These are phyloP conservation scores for Zaprionus gabonicus DNA, from an alignment of 1,140 invertebrate genomes.

Conservation along the genomic window DNA sequence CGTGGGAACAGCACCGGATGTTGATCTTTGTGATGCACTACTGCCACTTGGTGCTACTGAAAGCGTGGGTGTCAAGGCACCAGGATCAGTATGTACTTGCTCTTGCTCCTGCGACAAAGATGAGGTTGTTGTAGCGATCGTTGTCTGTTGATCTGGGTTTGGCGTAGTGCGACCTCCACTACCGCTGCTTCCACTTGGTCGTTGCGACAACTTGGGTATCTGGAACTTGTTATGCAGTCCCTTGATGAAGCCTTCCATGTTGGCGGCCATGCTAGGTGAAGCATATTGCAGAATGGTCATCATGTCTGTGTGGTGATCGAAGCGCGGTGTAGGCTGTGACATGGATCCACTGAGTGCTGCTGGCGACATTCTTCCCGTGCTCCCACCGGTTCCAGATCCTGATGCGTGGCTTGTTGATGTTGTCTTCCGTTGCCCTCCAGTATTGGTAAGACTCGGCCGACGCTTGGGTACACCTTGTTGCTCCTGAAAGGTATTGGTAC, in stretches of 20 bases:
- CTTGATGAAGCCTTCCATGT: constrained; percentile 90
- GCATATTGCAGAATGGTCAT: constrained; percentile 82
- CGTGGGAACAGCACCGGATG: background rate
- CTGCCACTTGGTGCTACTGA: constrained; percentile 15
- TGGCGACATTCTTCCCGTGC: constrained; percentile 53
- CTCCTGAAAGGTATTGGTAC: constrained; percentile 70
- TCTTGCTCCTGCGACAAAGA: constrained; percentile 19
- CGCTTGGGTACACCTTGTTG: constrained; percentile 51
- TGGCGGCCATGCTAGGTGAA: constrained; percentile 81
- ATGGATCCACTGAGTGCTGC: constrained; percentile 60
- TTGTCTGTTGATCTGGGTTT: constrained; percentile 24
- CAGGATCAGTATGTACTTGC: constrained; percentile 8
- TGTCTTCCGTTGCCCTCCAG: constrained; percentile 48
- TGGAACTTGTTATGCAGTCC: constrained; percentile 93
- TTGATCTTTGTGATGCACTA: constrained; percentile 24
- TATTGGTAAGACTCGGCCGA: constrained; percentile 56
- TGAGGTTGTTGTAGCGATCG: constrained; percentile 16
- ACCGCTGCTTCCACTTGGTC: constrained; percentile 22
- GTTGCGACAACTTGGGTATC: constrained; percentile 91
- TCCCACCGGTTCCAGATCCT: constrained; percentile 14
- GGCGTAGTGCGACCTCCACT: constrained; percentile 29
- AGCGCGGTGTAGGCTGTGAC: constrained; percentile 64
- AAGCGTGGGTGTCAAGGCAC: constrained; percentile 25
- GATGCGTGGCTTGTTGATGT: background rate
- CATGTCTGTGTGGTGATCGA: constrained; percentile 79